phyloP scores from a whole-genome alignment of 2,797 vertebrate species.

The Diplodus sargus region DNA sequence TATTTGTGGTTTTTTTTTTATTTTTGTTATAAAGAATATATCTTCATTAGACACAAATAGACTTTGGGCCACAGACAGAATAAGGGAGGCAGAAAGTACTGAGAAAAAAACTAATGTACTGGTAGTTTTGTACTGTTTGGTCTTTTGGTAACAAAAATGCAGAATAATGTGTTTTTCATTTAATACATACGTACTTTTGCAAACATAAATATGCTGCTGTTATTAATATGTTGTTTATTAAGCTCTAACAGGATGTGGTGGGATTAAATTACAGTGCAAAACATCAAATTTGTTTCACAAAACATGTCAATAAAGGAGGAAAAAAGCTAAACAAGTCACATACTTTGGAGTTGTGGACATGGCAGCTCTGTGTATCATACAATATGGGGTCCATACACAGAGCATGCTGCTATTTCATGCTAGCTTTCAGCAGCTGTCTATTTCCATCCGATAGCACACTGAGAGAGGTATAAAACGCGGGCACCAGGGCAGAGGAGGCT shows the following conservation, averaged over 20 bases:
- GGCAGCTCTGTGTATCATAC: conserved; percentile 18
- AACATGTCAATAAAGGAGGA: neutral
- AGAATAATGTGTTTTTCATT: neutral
- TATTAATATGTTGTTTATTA: neutral
- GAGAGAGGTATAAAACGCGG: conserved; percentile 57
- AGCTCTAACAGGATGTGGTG: neutral
- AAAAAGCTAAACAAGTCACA: neutral
- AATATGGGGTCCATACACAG: conserved; percentile 19
- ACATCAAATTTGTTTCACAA: conserved; percentile 10
- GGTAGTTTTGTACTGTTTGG: neutral
- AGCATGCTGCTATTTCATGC: conserved; percentile 53
- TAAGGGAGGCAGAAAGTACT: too few species aligned
- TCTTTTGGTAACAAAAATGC: neutral
- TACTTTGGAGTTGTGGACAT: conserved; percentile 16
- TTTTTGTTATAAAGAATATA: too few species aligned
- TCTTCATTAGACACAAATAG: too few species aligned
- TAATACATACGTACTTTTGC: neutral
- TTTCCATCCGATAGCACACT: conserved; percentile 63
- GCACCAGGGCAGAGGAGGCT: conserved; percentile 59
- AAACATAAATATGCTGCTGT: neutral
- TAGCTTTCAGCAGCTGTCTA: conserved; percentile 74
- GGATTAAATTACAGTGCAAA: neutral
- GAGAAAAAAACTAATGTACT: neutral
- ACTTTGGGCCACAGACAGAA: too few species aligned
- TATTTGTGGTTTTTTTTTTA: too few species aligned